Conservation (phyloP, 2,113 vertebrate species). For the Ciconia boyciana region DNA sequence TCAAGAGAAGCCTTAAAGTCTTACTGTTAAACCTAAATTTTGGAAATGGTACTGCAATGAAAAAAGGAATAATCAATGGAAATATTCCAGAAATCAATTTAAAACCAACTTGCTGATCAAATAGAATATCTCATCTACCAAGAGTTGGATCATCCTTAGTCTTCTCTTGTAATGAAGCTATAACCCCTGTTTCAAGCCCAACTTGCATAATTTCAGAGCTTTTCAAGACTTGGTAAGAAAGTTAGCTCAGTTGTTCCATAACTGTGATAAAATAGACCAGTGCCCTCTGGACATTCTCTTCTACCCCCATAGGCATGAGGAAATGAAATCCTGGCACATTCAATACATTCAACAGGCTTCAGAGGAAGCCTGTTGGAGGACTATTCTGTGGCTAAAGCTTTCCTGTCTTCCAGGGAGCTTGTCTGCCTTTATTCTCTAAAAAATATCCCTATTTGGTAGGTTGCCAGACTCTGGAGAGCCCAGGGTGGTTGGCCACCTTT, state of each 20-base stretch:
- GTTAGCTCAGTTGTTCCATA: background rate
- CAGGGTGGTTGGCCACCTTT: background rate
- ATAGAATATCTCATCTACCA: background rate
- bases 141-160: background rate
- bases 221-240: background rate
- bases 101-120: background rate
- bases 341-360: no score
- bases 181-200: background rate
- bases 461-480: background rate
- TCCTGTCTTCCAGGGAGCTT: background rate
- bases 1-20: background rate
- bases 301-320: accelerated
- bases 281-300: background rate
- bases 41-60: background rate
- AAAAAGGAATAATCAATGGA: background rate
- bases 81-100: background rate
- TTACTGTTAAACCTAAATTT: background rate
- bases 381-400: background rate
- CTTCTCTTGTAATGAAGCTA: background rate
- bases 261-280: background rate
- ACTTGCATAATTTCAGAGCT: background rate
- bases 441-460: background rate
- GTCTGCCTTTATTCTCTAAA: background rate
- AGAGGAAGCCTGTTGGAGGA: background rate
- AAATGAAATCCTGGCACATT: background rate